Evolutionary conservation across 1,140 invertebrate species (phyloP), one percentile per base, ranked within the genome.

Genomic region (Drosophila melanogaster): DNA sequence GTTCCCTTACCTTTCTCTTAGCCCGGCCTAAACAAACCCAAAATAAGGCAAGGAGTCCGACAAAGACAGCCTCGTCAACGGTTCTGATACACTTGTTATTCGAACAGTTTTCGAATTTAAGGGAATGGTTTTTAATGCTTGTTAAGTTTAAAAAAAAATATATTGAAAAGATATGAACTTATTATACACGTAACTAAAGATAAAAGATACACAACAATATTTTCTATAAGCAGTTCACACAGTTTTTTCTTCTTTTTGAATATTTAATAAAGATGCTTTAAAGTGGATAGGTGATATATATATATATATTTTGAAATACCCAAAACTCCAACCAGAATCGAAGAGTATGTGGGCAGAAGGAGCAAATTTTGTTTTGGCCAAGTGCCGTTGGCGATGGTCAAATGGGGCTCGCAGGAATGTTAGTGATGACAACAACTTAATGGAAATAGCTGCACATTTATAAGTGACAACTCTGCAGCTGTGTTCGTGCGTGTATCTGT

Each of bases 341-440:
- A 38, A 47, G 3, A 26, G 19, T 19, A 41, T 46, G 0, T 30
- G 35, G 35, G 49, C 22, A 15, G 5, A 2, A 8, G 50, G 15
- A 35, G 30, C 30, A 10, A 19, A 70, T 57, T 49, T 15, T 49
- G 51, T 77, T 66, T 79, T 58, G 70, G 60, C 60, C 80, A 85
- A 79, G 73, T 77, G 73, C 50, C 55, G 66, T 40, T 61, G 60
- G 51, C 53, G 53, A 38, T 47, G 43, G 22, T 33, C 46, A 58
- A 81, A 80, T 81, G 83, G 54, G 60, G 59, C 69, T 81, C 83
- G 69, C 75, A 81, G 83, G 74, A 81, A 87, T 78, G 81, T 77
- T 86, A 87, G 83, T 87, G 83, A 87, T 87, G 83, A 87, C 83
- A 87, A 87, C 84, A 87, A 87, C 79, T 87, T 87, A 89, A 87